Evolutionary conservation across 2,888 invertebrate genomes (phyloP).

Genomic region (Punctoribates punctum): DNA sequence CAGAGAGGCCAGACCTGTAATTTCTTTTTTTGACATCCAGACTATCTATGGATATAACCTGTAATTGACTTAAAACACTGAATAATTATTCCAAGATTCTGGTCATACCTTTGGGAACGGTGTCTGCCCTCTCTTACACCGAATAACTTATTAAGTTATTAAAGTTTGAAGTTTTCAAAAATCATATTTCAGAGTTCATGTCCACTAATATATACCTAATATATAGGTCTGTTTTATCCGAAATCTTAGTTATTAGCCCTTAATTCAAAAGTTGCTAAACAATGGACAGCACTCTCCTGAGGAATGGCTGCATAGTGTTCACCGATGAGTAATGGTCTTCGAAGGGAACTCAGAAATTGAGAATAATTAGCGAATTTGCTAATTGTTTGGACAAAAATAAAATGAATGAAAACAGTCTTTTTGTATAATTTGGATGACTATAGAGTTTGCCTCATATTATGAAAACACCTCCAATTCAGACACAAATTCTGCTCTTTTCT

Average conservation of each 20-base stretch:
- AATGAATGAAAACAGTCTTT: slow-evolving; percentile 26
- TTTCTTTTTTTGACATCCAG: slow-evolving; percentile 19
- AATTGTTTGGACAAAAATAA: slow-evolving; percentile 14
- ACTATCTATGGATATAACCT: slow-evolving; percentile 5
- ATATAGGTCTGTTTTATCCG: too few species aligned
- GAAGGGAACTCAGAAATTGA: neutral
- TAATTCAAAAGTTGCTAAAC: too few species aligned
- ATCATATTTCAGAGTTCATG: too few species aligned
- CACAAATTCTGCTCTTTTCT: slow-evolving; percentile 1
- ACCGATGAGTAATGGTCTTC: neutral
- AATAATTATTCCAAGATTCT: neutral
- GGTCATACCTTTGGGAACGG: neutral
- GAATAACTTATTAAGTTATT: neutral
- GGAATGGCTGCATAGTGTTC: neutral
- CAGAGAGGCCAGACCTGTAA: slow-evolving; percentile 13
- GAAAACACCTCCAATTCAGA: slow-evolving; percentile 25
- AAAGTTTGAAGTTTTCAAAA: neutral
- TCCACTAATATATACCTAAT: too few species aligned
- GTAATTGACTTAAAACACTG: slow-evolving; percentile 6
- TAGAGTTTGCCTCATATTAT: slow-evolving; percentile 24
- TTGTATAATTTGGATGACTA: slow-evolving; percentile 24
- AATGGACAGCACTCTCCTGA: neutral
- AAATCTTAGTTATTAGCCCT: too few species aligned
- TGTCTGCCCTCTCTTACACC: neutral
- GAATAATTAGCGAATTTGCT: neutral